These are phyloP conservation scores for Papilio aristodemus DNA, from an alignment of 1,140 invertebrate species.

Conservation along the genomic window DNA sequence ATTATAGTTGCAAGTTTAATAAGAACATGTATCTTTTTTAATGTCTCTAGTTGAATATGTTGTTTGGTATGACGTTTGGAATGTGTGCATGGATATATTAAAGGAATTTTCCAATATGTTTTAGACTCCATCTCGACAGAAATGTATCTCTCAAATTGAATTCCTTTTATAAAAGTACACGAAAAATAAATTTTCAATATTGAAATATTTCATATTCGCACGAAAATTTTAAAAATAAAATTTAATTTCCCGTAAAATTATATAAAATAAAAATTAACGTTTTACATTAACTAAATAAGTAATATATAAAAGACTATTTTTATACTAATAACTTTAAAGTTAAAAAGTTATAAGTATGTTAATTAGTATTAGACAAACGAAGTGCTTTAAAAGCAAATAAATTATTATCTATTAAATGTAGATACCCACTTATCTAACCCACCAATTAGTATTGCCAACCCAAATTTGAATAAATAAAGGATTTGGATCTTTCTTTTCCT, in stretches of 20 bases:
- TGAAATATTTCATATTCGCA: background rate
- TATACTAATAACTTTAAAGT: no score
- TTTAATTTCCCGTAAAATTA: background rate
- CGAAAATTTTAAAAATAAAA: background rate
- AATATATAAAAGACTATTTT: no score
- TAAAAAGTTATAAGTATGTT: no score
- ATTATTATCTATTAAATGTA: background rate
- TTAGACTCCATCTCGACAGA: conserved; percentile 2
- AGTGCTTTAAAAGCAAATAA: background rate
- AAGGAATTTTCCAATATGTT: conserved; percentile 19
- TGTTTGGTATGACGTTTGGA: background rate
- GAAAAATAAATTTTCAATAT: background rate
- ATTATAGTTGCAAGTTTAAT: no score
- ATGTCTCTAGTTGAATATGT: background rate
- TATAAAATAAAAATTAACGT: no score
- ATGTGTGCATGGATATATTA: conserved; percentile 14
- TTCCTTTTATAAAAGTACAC: conserved; percentile 14
- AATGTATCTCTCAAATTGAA: conserved; percentile 8
- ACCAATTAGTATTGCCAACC: background rate
- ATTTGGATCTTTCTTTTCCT: background rate
- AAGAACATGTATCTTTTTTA: background rate
- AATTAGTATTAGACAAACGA: background rate
- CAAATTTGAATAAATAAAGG: conserved; percentile 19
- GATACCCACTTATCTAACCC: background rate
- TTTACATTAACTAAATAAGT: no score